Evolutionary conservation across 2,797 vertebrate genomes (phyloP).

Genomic region (Aplochiton taeniatus): DNA sequence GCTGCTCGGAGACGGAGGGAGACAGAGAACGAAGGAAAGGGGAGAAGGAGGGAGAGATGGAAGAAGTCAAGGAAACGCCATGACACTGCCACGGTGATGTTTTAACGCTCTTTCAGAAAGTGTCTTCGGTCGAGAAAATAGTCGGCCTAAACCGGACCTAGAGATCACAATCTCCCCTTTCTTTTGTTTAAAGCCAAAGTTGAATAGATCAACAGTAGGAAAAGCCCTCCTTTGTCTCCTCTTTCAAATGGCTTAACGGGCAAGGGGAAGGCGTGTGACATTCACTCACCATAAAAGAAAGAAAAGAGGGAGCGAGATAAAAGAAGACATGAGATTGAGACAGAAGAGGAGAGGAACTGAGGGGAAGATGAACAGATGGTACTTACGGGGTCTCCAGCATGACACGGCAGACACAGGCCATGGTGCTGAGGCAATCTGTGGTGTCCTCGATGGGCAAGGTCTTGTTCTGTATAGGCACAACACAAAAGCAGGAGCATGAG

Average conservation of each 20-base stretch:
- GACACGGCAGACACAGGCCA: slow-evolving; percentile 91
- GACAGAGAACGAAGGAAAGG: too few relatives aligned
- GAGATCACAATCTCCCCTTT: slow-evolving; percentile 13
- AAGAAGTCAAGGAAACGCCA: background rate
- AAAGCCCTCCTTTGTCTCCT: slow-evolving; percentile 16
- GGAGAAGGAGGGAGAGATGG: background rate
- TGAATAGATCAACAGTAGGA: slow-evolving; percentile 11
- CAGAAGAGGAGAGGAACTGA: background rate
- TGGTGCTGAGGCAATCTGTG: slow-evolving; percentile 91
- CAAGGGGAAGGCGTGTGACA: slow-evolving; percentile 21
- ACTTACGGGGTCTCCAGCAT: slow-evolving; percentile 94
- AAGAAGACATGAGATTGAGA: background rate
- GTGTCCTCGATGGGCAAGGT: slow-evolving; percentile 92
- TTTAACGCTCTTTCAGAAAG: background rate
- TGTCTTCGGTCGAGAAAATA: background rate
- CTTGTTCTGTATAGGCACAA: slow-evolving; percentile 79
- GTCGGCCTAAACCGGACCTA: slow-evolving; percentile 17
- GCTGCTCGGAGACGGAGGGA: slow-evolving; percentile 50
- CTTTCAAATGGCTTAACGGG: slow-evolving; percentile 32
- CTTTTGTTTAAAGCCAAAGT: slow-evolving; percentile 4
- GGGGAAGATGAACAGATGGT: background rate
- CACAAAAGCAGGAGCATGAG: background rate
- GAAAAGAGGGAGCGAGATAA: background rate
- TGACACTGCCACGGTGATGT: background rate
- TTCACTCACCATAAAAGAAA: slow-evolving; percentile 9